phyloP scores from a whole-genome alignment of 2,113 vertebrate genomes.

The Scomber scombrus region DNA sequence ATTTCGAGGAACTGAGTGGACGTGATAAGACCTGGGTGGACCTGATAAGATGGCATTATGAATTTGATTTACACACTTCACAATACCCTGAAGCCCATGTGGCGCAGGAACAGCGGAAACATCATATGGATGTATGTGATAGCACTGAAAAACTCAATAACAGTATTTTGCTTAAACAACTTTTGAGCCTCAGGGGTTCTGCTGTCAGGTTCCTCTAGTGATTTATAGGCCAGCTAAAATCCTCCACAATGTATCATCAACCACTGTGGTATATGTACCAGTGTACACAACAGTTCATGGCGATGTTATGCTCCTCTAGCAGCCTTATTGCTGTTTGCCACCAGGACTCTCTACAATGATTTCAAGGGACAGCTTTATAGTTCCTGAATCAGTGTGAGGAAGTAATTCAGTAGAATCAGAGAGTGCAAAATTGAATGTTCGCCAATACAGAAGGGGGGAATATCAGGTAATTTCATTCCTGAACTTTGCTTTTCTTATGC shows the following conservation, averaged over 20 bases:
- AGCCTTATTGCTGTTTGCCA: slow-evolving; percentile 23
- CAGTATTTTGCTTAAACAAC: slow-evolving; percentile 19
- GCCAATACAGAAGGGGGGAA: neutral
- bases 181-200: neutral
- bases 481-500: neutral
- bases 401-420: slow-evolving; percentile 24
- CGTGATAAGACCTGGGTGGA: neutral
- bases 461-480: slow-evolving; percentile 10
- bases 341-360: slow-evolving; percentile 12
- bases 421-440: slow-evolving; percentile 9
- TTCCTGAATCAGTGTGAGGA: slow-evolving; percentile 13
- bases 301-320: slow-evolving; percentile 13
- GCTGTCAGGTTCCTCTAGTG: slow-evolving; percentile 23
- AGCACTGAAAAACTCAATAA: slow-evolving; percentile 7
- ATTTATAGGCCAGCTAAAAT: slow-evolving; percentile 16
- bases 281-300: slow-evolving; percentile 29
- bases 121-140: slow-evolving; percentile 3
- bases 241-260: no score
- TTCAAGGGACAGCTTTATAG: slow-evolving; percentile 52
- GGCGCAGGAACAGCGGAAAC: slow-evolving; percentile 11
- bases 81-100: neutral
- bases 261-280: neutral
- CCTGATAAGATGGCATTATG: neutral
- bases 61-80: slow-evolving; percentile 11
- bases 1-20: neutral